Percentiles rank a stretch among this genome's conserved stretches.
Conservation (phyloP, 2,888 invertebrate genomes). For the Caenorhabditis virilis region DNA sequence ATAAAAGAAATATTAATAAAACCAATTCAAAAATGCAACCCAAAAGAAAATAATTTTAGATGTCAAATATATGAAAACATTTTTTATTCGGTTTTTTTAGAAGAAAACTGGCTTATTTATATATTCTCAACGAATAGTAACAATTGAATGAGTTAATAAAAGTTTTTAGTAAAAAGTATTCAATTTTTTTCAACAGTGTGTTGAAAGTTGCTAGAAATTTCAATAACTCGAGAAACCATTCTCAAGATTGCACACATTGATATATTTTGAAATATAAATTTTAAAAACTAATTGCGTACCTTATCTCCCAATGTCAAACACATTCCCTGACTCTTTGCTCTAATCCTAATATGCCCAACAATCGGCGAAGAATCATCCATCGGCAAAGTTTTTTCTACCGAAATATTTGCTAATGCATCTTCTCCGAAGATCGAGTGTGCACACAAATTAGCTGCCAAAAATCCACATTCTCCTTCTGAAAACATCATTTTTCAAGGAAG, state of each 20-base stretch:
- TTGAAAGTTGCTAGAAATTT: too few species aligned
- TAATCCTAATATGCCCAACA: conserved; percentile 92
- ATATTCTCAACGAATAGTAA: too few species aligned
- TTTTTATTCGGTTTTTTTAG: too few species aligned
- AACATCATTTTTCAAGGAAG: conserved; percentile 2
- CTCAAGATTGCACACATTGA: background rate
- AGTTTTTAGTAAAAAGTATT: too few species aligned
- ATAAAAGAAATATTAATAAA: too few species aligned
- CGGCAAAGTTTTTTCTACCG: conserved; percentile 82
- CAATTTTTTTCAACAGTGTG: too few species aligned
- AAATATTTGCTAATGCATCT: conserved; percentile 96
- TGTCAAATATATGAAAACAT: too few species aligned
- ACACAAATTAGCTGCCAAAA: conserved; percentile 99
- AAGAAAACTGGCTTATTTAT: too few species aligned
- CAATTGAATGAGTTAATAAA: too few species aligned
- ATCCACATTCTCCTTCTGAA: conserved; percentile 86
- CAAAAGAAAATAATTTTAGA: too few species aligned
- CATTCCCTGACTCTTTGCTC: conserved; percentile 99
- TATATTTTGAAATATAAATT: background rate
- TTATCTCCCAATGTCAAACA: conserved; percentile 97
- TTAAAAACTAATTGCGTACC: conserved; percentile 73
- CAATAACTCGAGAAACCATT: too few species aligned
- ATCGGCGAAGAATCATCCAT: conserved; percentile 79
- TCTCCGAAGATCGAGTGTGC: conserved; percentile 84
- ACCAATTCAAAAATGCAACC: too few species aligned